Evolutionary conservation across 1,140 invertebrate genomes (phyloP), one percentile per base, ranked within the genome.

Genomic region (Drosophila miranda): DNA sequence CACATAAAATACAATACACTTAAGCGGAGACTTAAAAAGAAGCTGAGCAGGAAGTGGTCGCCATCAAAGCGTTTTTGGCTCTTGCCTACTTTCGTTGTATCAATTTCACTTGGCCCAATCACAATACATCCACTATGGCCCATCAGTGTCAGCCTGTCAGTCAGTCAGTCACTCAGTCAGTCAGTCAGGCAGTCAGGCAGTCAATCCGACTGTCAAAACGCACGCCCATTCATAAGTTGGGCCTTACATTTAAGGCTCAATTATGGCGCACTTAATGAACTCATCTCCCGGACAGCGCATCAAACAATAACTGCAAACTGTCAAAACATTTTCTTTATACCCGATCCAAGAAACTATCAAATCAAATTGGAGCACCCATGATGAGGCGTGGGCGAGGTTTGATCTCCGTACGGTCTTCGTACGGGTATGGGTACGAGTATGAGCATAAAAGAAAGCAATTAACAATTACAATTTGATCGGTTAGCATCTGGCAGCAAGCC

Each of bases 211-310:
- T 73, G 76, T 86, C 80, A 83, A 86, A 87, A 71, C 57, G 77
- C 73, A 81, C 78, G 82, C 81, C 81, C 78, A 84, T 84, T 84
- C 77, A 84, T 73, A 59, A 76, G 81, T 46, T 49, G 46, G 61
- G 56, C 57, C 64, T 60, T 68, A 75, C 78, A 72, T 87, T 82
- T 87, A 88, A 71, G 62, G 82, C 78, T 86, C 82, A 87, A 87
- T 87, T 87, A 87, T 87, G 75, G 77, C 68, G 67, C 78, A 68
- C 82, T 87, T 87, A 87, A 87, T 87, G 82, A 87, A 87, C 82
- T 87, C 82, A 87, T 87, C 82, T 87, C 82, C 75, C 52, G 81
- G 81, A 86, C 81, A 87, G 82, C 78, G 67, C 70, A 82, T 88
- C 83, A 86, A 87, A 71, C 82, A 75, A 87, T 82, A 87, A 87